A percentile compares a stretch with the other conserved stretches of the same genome.
phyloP scores from a whole-genome alignment of 2,113 vertebrate species.

The Callipepla californica region DNA sequence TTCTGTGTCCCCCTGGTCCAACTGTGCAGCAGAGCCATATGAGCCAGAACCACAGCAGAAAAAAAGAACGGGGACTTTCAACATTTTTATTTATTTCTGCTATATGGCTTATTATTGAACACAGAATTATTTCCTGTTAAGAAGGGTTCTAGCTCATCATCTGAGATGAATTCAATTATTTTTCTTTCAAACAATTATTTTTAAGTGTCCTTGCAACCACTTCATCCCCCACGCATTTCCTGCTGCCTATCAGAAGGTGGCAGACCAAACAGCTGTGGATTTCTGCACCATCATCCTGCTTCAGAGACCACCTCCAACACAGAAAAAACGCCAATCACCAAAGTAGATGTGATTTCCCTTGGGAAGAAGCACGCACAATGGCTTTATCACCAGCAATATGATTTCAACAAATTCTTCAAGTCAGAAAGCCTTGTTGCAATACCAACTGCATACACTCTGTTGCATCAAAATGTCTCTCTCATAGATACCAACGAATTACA shows the following conservation, averaged over 20 bases:
- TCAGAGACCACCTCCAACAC: background rate
- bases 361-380: background rate
- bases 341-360: background rate
- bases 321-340: background rate
- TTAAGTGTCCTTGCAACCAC: background rate
- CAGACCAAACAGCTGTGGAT: background rate
- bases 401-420: background rate
- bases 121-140: background rate
- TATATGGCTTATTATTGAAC: background rate
- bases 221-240: background rate
- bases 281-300: background rate
- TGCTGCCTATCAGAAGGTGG: background rate
- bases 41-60: background rate
- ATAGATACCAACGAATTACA: background rate
- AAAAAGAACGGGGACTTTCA: background rate
- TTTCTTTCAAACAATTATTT: background rate
- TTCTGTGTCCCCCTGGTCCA: background rate
- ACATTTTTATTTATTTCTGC: background rate
- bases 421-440: background rate
- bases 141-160: background rate
- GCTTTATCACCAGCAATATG: background rate
- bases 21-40: background rate
- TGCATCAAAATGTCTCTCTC: background rate
- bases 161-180: background rate
- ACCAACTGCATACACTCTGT: background rate